Base-by-base conservation (phyloP, 1,140 invertebrate genomes). In the Drosophila orena region DNA sequence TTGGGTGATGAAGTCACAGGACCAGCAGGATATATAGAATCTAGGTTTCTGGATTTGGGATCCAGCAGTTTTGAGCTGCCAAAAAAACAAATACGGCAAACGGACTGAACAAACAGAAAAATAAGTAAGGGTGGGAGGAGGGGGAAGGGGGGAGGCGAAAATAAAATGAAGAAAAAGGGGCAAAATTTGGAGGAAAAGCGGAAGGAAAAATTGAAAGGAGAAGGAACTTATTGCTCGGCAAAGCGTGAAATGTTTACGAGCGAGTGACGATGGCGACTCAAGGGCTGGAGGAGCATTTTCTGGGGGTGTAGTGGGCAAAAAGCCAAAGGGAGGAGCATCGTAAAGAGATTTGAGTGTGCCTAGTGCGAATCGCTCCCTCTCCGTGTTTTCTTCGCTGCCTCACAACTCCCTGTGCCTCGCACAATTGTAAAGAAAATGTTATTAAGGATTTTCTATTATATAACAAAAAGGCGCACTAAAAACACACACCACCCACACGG, bases 371-470 rank as follows among this genome's bases (percentile, higher is more conserved):
- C 77, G 20, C 20, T 15, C 15, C 59, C 66, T 47, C 58, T 73
- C 64, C 35, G 34, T 37, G 49, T 61, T 64, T 61, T 44, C 15
- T 4, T 24, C 24, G 24, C 24, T 24, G 24, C 24, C 57, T n/a
- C 11, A 34, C 11, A 34, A 22, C 54, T 52, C 43, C 17, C 17
- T 17, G 17, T 17, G 17, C 17, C 20, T 42, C 49, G 66, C 72
- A 74, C 61, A 89, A 89, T 84, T 90, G 79, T 90, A 89, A 89
- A 89, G 84, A 90, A 89, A 89, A 89, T 90, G 84, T 89, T 89
- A 89, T 89, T 89, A 89, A 89, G 84, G 84, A 90, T 90, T 90
- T 89, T 90, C 80, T 84, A 89, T 89, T 89, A 80, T 84, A 77
- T 81, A 89, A 89, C 77, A 89, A 89, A 89, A 89, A 89, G 84